Evolutionary conservation across 2,113 vertebrate genomes (phyloP).

Genomic region (Egretta garzetta): DNA sequence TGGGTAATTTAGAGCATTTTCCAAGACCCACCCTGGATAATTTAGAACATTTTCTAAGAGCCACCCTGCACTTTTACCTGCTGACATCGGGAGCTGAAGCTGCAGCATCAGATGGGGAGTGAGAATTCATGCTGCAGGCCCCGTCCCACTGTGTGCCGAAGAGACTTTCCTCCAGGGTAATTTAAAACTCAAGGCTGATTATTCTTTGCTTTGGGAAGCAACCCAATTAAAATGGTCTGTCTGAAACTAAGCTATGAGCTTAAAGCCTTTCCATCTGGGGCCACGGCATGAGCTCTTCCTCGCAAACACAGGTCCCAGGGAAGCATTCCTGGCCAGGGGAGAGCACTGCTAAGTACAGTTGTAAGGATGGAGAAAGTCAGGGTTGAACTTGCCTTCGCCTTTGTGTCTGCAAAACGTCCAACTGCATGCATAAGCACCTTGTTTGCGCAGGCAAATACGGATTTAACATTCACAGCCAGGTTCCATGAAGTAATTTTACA

Average conservation of each 20-base stretch:
- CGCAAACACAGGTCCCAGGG: background rate
- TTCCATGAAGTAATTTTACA: conserved; percentile 57
- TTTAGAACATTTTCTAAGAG: too few species aligned
- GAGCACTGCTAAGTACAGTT: background rate
- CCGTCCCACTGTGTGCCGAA: background rate
- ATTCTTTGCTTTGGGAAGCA: conserved; percentile 45
- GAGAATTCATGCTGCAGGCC: background rate
- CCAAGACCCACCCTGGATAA: background rate
- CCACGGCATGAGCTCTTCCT: background rate
- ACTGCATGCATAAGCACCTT: conserved; percentile 50
- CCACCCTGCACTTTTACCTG: background rate
- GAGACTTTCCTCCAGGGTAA: background rate
- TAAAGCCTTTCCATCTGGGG: background rate
- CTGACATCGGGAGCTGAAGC: background rate
- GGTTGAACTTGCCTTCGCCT: background rate
- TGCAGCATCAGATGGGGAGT: background rate
- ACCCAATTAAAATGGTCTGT: conserved; percentile 32
- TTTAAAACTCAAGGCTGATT: conserved; percentile 40
- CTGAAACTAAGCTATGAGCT: background rate
- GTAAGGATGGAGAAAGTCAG: background rate
- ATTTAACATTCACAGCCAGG: conserved; percentile 54
- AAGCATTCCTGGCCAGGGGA: background rate
- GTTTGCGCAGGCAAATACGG: conserved; percentile 43
- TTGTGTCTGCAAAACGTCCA: background rate
- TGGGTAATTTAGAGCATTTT: background rate